phyloP scores from a whole-genome alignment of 2,888 invertebrate species.

The Neoaliturus tenellus region DNA sequence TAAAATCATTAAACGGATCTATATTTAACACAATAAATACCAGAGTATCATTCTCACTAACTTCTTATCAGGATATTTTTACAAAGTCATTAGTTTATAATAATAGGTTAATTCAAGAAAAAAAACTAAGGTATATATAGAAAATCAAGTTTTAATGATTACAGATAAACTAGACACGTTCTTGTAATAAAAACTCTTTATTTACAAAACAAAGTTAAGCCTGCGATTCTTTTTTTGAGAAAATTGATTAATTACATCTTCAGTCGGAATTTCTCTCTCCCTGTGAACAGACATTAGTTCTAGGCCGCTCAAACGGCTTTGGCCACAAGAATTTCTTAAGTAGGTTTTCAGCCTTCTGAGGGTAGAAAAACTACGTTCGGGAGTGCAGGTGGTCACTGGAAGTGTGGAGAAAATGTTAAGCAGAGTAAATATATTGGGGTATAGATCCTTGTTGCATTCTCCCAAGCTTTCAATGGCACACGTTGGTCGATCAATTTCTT shows the following conservation, averaged over 20 bases:
- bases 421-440: conserved; percentile 18
- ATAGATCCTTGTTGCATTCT: conserved; percentile 37
- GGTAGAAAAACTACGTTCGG: conserved; percentile 16
- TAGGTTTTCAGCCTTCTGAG: conserved; percentile 31
- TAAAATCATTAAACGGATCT: neutral
- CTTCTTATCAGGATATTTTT: neutral
- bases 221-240: neutral
- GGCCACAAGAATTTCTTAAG: conserved; percentile 32
- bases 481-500: neutral
- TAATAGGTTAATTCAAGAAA: neutral
- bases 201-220: conserved; percentile 36
- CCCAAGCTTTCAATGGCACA: conserved; percentile 26
- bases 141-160: neutral
- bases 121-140: neutral
- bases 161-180: neutral
- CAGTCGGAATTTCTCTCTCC: conserved; percentile 16
- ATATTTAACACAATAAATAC: neutral
- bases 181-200: neutral
- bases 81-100: neutral
- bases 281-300: conserved; percentile 24
- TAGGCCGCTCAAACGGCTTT: conserved; percentile 22
- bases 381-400: conserved; percentile 23
- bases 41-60: neutral
- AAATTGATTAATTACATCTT: neutral
- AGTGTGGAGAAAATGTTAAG: conserved; percentile 31